Evolutionary conservation across 2,888 invertebrate genomes (phyloP), one percentile per base, ranked within the genome.

Genomic region (Ectropis crepuscularia): DNA sequence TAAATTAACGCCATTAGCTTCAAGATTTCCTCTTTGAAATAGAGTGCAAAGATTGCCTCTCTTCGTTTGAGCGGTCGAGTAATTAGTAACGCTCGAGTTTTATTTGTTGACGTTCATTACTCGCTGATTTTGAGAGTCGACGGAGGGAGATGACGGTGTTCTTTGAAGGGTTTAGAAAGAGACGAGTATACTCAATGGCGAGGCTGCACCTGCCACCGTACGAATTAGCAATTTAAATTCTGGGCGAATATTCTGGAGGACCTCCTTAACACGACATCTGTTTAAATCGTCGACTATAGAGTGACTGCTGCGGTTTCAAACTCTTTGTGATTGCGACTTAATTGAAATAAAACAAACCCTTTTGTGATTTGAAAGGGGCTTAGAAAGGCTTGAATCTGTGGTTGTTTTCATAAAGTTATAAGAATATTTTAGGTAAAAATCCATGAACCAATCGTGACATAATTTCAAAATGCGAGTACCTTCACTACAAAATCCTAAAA

Each of bases 211-310:
- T 92, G 92, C 88, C 89, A 76, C 89, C 87, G 85, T 83, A 85
- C 85, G 82, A 91, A 93, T 93, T 93, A 92, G 91, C 92, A 93
- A 93, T 93, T 93, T 93, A 93, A 92, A 93, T 93, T 88, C 84
- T 79, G 65, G 86, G 90, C 88, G 90, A 91, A 90, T 90, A 90
- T 91, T 92, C 85, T 74, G 79, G 85, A 92, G 89, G 90, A 90
- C 88, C 92, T 93, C 90, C 90, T 93, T 93, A 93, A 92, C 93
- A 93, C 92, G 93, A 93, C 92, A 93, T 93, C 92, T 92, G 92
- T 88, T 91, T 90, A 89, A 91, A 92, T 91, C 89, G 91, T 90
- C 89, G 91, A 84, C 86, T 84, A 92, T 91, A 83, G 89, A 91
- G 88, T 89, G 87, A 89, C 90, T 87, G 85, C 82, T 87, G 88